Evolutionary conservation across 2,113 vertebrate genomes (phyloP).

Genomic region (Myotis lucifugus): DNA sequence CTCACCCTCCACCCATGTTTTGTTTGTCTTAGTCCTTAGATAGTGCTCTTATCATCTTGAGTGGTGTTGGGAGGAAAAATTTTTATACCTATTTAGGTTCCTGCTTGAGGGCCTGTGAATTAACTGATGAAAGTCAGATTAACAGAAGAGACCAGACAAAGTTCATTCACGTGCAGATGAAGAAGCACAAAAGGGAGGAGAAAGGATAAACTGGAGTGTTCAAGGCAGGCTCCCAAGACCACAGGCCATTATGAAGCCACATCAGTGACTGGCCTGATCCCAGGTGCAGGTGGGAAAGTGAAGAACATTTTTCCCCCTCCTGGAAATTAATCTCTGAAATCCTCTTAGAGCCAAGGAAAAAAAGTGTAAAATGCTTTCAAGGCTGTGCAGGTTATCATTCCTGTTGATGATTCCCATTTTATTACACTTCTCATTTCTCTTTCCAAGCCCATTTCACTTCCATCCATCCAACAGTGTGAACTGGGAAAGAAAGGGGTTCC

Average conservation of each 20-base stretch:
- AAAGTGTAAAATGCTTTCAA: background rate
- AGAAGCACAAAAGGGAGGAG: background rate
- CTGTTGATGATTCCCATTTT: background rate
- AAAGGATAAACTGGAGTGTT: background rate
- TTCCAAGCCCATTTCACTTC: too few species aligned
- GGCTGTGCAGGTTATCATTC: background rate
- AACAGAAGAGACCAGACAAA: background rate
- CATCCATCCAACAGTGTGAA: too few species aligned
- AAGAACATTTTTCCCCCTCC: background rate
- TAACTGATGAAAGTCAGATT: background rate
- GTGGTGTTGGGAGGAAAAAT: background rate
- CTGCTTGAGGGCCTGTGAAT: background rate
- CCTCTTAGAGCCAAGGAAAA: background rate
- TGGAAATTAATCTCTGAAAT: background rate
- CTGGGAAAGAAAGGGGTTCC: too few species aligned
- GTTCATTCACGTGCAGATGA: background rate
- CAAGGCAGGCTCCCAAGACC: background rate
- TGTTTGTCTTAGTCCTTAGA: background rate
- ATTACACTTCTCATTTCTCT: too few species aligned
- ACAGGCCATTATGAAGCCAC: background rate
- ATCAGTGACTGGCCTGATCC: background rate
- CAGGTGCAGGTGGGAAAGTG: background rate
- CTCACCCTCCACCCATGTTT: background rate
- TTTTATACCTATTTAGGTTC: background rate
- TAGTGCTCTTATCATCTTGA: background rate